Percentiles rank a stretch among this genome's conserved stretches.
Conservation (phyloP, 2,888 invertebrate genomes). For the Parapristionchus giblindavisi region DNA sequence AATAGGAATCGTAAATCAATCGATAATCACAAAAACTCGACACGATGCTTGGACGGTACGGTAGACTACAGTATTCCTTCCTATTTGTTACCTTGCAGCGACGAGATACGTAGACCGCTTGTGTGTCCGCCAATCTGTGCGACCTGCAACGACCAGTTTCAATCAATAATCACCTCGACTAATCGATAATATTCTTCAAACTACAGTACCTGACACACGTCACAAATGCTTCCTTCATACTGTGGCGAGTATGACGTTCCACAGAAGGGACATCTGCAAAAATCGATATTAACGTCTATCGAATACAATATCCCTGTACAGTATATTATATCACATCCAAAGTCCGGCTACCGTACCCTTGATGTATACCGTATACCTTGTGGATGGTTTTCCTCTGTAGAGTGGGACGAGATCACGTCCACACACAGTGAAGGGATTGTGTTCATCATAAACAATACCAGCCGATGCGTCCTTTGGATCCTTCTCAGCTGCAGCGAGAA, state of each 20-base stretch:
- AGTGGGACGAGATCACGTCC: constrained; percentile 90
- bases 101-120: constrained; percentile 82
- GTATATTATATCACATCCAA: background rate
- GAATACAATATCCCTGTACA: background rate
- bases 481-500: constrained; percentile 64
- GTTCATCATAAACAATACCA: constrained; percentile 86
- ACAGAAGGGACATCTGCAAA: constrained; percentile 82
- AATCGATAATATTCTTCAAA: background rate
- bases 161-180: background rate
- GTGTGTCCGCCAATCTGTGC: constrained; percentile 91
- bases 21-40: no score
- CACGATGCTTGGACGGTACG: background rate
- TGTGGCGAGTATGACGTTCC: constrained; percentile 80
- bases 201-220: constrained; percentile 71
- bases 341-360: no score
- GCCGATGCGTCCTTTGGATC: constrained; percentile 27
- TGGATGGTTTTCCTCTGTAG: constrained; percentile 74
- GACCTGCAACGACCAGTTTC: constrained; percentile 69
- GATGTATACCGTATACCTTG: constrained; percentile 12
- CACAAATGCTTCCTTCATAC: constrained; percentile 77
- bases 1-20: constrained; percentile 6
- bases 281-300: background rate
- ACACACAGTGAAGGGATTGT: constrained; percentile 95
- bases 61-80: constrained; percentile 12
- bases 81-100: constrained; percentile 30